A percentile compares a stretch with the other conserved stretches of the same genome.
phyloP scores from a whole-genome alignment of 2,797 vertebrate species.

The Carcharodon carcharias region DNA sequence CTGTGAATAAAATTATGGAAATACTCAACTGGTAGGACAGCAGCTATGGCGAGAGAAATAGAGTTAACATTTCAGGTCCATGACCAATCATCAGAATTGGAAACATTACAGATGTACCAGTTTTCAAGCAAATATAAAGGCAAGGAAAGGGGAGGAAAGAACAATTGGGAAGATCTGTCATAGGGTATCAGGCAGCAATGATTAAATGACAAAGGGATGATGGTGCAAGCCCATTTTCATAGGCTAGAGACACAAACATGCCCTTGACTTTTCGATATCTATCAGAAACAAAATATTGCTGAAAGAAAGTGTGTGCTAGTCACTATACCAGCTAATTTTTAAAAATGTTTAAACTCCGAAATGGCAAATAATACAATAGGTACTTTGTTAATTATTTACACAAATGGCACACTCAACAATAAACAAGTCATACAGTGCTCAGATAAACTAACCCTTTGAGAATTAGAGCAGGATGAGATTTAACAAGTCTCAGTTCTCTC shows the following conservation, averaged over 20 bases:
- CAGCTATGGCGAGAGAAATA: not conserved
- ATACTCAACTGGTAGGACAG: not conserved
- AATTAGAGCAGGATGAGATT: not conserved
- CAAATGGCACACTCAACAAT: not conserved
- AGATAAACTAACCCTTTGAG: not conserved
- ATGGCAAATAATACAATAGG: not conserved
- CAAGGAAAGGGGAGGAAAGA: not conserved
- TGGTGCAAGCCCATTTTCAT: not conserved
- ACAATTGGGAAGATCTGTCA: not conserved
- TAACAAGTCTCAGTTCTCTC: too few species aligned
- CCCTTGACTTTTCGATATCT: not conserved
- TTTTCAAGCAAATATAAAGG: not conserved
- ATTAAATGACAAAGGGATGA: not conserved
- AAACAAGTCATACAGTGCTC: not conserved
- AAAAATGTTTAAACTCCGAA: not conserved
- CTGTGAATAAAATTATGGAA: not conserved
- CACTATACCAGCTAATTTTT: not conserved
- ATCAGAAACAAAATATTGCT: not conserved
- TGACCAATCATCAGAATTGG: not conserved
- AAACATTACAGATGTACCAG: not conserved
- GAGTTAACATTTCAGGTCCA: not conserved
- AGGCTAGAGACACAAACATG: not conserved
- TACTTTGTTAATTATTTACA: not conserved
- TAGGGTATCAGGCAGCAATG: not conserved
- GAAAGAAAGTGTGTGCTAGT: not conserved